These are phyloP conservation scores for Phortica okadai DNA, from an alignment of 2,888 invertebrate genomes.

Conservation along the genomic window DNA sequence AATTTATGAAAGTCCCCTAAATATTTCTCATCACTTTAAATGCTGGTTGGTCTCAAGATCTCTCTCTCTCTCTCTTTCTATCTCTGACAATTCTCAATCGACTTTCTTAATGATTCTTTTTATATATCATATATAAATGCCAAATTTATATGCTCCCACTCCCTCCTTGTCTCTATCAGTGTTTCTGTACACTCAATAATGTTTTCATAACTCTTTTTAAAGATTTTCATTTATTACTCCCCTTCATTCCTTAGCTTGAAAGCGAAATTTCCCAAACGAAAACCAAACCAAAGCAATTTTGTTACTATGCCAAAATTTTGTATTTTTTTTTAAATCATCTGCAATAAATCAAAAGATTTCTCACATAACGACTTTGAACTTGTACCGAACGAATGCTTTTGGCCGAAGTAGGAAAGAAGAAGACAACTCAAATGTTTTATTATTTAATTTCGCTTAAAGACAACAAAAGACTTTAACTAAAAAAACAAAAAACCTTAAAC, in stretches of 20 bases:
- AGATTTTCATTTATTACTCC: not conserved
- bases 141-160: no score
- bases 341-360: conserved; percentile 1
- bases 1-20: no score
- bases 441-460: conserved; percentile 61
- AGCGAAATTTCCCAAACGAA: not conserved
- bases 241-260: not conserved
- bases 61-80: no score
- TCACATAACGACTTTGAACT: not conserved
- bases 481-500: conserved; percentile 25
- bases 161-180: no score
- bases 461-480: conserved; percentile 46
- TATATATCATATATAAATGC: no score
- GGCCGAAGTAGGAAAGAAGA: not conserved
- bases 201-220: no score
- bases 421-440: conserved; percentile 46
- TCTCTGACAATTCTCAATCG: no score
- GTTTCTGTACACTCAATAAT: no score
- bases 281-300: not conserved
- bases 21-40: no score
- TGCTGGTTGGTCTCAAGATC: no score
- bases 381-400: not conserved
- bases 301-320: not conserved
- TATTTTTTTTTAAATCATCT: not conserved
- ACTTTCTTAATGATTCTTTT: no score